These are phyloP conservation scores for Formica exsecta DNA, from an alignment of 1,140 invertebrate species.

Conservation along the genomic window DNA sequence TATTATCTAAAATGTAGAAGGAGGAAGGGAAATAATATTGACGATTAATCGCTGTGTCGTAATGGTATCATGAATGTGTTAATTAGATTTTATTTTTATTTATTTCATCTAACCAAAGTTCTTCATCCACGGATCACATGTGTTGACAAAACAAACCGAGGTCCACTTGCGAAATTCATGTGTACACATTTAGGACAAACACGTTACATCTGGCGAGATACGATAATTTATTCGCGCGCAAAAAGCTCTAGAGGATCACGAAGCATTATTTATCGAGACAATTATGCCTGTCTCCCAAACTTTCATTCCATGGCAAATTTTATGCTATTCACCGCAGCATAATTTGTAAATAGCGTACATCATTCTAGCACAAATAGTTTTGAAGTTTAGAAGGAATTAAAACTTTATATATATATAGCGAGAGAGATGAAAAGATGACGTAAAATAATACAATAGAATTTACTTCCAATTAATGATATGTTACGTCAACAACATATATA, in stretches of 20 bases:
- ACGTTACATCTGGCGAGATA: slow-evolving; percentile 10
- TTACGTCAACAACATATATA: neutral
- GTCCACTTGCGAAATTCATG: slow-evolving; percentile 8
- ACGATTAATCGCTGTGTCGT: slow-evolving; percentile 1
- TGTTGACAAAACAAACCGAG: neutral
- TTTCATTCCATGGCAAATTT: slow-evolving; percentile 32
- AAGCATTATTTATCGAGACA: slow-evolving; percentile 1
- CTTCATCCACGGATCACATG: slow-evolving; percentile 10
- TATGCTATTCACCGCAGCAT: slow-evolving; percentile 3
- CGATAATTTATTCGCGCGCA: slow-evolving; percentile 51
- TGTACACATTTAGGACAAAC: neutral
- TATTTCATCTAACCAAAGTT: neutral
- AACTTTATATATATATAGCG: slow-evolving; percentile 6
- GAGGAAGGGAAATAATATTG: neutral
- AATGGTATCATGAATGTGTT: neutral
- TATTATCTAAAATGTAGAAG: neutral
- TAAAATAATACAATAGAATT: neutral
- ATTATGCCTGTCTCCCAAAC: slow-evolving; percentile 34
- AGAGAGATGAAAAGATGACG: neutral
- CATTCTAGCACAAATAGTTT: slow-evolving; percentile 16
- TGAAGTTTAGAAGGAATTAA: slow-evolving; percentile 24
- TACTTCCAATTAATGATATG: neutral
- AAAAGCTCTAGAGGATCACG: slow-evolving; percentile 40
- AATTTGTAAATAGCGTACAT: slow-evolving; percentile 12
- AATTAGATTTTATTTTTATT: slow-evolving; percentile 17